Conservation (phyloP, 2,888 invertebrate genomes). For the Lepidochitona cinerea region DNA sequence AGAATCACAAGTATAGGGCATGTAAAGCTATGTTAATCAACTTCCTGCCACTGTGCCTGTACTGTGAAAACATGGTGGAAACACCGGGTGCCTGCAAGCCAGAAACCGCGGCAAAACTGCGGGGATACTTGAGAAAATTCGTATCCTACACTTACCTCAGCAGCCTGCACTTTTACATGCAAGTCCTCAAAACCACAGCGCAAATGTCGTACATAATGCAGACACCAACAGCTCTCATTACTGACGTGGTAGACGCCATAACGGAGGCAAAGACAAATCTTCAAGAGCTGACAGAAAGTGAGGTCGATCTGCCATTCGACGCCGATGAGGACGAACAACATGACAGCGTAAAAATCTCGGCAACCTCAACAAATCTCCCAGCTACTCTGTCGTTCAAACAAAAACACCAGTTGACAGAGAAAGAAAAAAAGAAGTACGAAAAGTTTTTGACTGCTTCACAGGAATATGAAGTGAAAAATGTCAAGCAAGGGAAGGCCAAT, state of each 20-base stretch:
- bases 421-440: background rate
- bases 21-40: background rate
- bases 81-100: background rate
- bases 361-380: background rate
- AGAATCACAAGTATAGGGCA: background rate
- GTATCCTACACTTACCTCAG: background rate
- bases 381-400: background rate
- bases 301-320: background rate
- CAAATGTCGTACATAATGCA: background rate
- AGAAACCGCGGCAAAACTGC: background rate
- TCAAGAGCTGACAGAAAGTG: background rate
- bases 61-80: slow-evolving; percentile 3
- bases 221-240: background rate
- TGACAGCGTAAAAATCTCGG: background rate
- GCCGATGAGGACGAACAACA: background rate
- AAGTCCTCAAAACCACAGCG: background rate
- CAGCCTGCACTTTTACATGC: background rate
- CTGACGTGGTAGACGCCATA: background rate
- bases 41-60: background rate
- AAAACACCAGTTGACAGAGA: background rate
- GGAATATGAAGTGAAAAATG: background rate
- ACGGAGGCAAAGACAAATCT: background rate
- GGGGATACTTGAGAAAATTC: background rate
- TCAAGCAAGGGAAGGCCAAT: background rate
- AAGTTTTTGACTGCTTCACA: background rate